Base-by-base conservation (phyloP, 2,888 invertebrate species). In the Thysanoteuthis rhombus region DNA sequence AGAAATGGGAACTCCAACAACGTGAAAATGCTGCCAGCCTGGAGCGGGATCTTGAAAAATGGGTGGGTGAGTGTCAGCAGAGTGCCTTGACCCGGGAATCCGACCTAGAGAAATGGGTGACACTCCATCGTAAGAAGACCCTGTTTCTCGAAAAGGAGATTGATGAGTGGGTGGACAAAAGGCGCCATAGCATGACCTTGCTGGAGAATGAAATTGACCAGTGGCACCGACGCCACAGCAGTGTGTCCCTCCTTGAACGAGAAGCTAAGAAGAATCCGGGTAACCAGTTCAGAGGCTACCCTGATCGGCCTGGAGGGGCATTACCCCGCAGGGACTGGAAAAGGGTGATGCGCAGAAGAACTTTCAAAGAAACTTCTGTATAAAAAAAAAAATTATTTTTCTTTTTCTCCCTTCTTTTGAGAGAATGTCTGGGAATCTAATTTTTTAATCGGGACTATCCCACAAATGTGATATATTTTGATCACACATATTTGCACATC, bases 41-140 rank as follows among this genome's bases (percentile, higher is more conserved):
- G 32, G 92, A 92, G 36, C 40, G 92, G 42, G 92, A 92, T 92
- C 45, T 92, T 45, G 92, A 92, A 40, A 92, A 92, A 92, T 92
- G 92, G 92, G 92, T 92, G 40, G 92, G 92, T 28, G 42, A 92
- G 40, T 92, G 92, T 92, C 92, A 92, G 92, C 92, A 92, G 92
- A 92, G 92, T 92, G 92, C 92, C 45, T 92, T 92, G 45, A 92
- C 40, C 45, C 40, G 92, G 92, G 92, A 92, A 42, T 45, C 92
- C 5, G 92, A 92, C 28, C 22, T 92, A 42, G 92, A 92, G 45
- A 92, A 92, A 32, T 92, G 92, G 92, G 92, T 92, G 92, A 45
- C 92, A 40, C 92, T 92, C 19, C 92, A 92, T 40, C 92, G 92
- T 5, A 92, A 92, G 45, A 92, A 45, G n/a, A 92, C 92, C n/a